phyloP scores from a whole-genome alignment of 2,797 vertebrate species.

The Otus scops region DNA sequence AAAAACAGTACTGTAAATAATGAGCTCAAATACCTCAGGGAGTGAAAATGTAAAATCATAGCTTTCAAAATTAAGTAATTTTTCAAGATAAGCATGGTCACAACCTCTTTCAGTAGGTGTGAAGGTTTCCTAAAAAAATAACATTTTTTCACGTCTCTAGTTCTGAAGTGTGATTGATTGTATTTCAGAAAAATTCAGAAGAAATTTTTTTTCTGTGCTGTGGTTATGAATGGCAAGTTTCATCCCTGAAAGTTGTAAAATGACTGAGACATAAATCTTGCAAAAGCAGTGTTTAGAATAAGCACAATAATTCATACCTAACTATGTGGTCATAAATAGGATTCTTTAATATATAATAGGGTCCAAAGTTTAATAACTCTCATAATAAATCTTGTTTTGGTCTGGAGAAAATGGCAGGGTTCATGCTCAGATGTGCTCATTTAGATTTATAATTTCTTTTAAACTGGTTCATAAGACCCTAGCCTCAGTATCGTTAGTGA shows the following conservation, averaged over 20 bases:
- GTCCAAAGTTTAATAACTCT: slow-evolving; percentile 18
- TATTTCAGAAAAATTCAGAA: not conserved
- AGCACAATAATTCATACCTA: slow-evolving; percentile 32
- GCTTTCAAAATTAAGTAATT: not conserved
- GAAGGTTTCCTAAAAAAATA: not conserved
- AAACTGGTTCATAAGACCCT: not conserved
- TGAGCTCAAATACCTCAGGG: not conserved
- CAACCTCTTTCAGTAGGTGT: not conserved
- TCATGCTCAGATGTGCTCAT: not conserved
- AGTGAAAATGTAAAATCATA: not conserved
- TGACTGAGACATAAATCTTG: not conserved
- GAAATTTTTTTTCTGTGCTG: not conserved
- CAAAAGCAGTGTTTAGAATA: slow-evolving; percentile 6
- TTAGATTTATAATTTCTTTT: slow-evolving; percentile 40
- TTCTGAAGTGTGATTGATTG: slow-evolving; percentile 12
- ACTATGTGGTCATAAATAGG: slow-evolving; percentile 19
- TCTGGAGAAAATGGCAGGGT: not conserved
- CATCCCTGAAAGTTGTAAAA: slow-evolving; percentile 1
- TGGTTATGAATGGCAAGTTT: slow-evolving; percentile 8
- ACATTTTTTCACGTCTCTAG: not conserved
- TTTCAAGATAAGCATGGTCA: not conserved
- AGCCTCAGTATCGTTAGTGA: not conserved
- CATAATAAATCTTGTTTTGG: slow-evolving; percentile 25
- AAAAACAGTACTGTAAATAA: not conserved
- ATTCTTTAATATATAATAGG: not conserved